phyloP scores from a whole-genome alignment of 2,888 invertebrate species.

The Tenthredo scrophulariae region DNA sequence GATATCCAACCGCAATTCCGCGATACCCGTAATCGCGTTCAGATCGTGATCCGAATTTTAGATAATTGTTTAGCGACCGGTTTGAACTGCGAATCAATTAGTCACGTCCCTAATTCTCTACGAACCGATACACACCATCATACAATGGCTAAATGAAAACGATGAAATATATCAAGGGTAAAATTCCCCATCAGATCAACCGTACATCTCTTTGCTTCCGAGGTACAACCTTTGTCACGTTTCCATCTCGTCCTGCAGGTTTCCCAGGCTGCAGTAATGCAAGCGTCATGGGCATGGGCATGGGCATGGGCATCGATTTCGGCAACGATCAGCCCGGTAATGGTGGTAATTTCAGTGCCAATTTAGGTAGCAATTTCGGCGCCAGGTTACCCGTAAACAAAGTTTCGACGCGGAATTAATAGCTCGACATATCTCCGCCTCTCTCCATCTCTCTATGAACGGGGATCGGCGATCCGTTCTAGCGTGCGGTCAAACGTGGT shows the following conservation, averaged over 20 bases:
- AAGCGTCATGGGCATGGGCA: neutral
- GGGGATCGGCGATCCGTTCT: neutral
- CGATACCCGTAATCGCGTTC: neutral
- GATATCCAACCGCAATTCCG: neutral
- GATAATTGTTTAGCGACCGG: neutral
- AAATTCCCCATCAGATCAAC: neutral
- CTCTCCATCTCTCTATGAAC: neutral
- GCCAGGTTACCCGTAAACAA: slow-evolving; percentile 50
- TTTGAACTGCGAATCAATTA: neutral
- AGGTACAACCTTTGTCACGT: neutral
- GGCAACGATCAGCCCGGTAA: slow-evolving; percentile 22
- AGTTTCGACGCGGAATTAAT: slow-evolving; percentile 64
- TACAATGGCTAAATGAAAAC: neutral
- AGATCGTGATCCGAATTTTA: neutral
- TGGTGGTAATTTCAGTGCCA: slow-evolving; percentile 38
- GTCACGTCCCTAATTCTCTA: neutral
- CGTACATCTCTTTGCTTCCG: neutral
- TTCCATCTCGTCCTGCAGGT: neutral
- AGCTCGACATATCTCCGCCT: slow-evolving; percentile 55
- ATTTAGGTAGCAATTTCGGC: slow-evolving; percentile 47
- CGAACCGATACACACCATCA: neutral
- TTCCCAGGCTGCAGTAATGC: neutral
- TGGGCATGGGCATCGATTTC: neutral
- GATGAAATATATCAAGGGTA: neutral
- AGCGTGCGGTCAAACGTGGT: neutral